These are phyloP conservation scores for Geococcyx californianus DNA, from an alignment of 2,113 vertebrate species.

Conservation along the genomic window DNA sequence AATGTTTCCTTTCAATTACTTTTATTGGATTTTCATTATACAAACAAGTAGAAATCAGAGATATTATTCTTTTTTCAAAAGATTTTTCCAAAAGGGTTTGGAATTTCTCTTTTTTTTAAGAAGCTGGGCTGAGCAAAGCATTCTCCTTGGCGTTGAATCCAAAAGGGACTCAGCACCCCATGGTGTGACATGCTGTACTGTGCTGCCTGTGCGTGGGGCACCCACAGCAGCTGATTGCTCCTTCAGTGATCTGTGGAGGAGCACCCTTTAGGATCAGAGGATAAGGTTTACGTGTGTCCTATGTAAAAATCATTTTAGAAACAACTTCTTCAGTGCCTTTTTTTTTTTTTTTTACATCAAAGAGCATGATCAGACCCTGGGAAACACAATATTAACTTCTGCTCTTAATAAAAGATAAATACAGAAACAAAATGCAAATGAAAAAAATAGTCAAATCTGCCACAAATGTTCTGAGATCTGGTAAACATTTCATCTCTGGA, in stretches of 20 bases:
- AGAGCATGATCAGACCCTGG: neutral
- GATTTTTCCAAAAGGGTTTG: neutral
- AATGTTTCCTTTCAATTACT: neutral
- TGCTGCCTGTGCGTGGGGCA: neutral
- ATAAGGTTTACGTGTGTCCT: neutral
- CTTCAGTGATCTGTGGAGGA: neutral
- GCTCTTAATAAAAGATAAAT: conserved; percentile 25
- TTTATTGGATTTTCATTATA: neutral
- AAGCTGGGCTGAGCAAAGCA: neutral
- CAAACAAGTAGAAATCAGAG: neutral
- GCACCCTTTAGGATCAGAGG: neutral
- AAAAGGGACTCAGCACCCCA: neutral
- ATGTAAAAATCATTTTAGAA: neutral
- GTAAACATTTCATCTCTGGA: neutral
- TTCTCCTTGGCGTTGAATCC: neutral
- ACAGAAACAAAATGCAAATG: neutral
- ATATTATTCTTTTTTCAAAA: neutral
- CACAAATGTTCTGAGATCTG: conserved; percentile 11
- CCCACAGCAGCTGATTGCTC: accelerated
- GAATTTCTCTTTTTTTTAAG: neutral
- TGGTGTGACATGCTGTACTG: accelerated
- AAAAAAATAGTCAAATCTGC: neutral
- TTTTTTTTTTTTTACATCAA: neutral
- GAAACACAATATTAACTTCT: neutral
- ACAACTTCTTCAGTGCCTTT: neutral